Evolutionary conservation across 2,888 invertebrate genomes (phyloP), one percentile per base, ranked within the genome.

Genomic region (Leptarthrus brevirostris): DNA sequence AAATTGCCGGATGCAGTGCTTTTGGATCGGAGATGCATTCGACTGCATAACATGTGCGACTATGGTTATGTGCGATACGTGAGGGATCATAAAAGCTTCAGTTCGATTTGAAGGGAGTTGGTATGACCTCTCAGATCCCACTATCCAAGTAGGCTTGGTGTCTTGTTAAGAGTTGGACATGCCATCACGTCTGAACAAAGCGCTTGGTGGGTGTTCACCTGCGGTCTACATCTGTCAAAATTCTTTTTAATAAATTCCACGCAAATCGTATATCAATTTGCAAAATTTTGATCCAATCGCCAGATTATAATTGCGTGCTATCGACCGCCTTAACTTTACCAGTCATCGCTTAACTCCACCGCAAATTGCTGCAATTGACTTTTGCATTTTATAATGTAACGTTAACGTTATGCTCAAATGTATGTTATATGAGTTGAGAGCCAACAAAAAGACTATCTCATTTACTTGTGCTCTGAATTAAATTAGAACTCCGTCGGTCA

Each of bases 1-100:
- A 72, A 72, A 72, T 72, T 72, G 56, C 58, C 71, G 69, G 69
- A 69, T 69, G 47, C 52, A 52, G 34, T 52, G 52, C 36, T 52
- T 52, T 49, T 34, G 69, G 52, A 52, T 69, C 47, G 52, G 30
- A 36, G 69, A 69, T 52, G 69, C 69, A 69, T 69, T 52, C 24
- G n/a, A 52, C 34, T 30, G 69, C 52, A 69, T 14, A 18, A 22
- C 58, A 12, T 20, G 18, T 22, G 64, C 69, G 69, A 66, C 47
- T 24, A 66, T 66, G 47, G 64, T 66, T 66, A 66, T 47, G 64
- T 47, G 64, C n/a, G 22, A 52, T 69, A 69, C 69, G 69, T 69
- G 69, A 49, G 69, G 69, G 69, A 69, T 69, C 69, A 49, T 14
- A 36, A 66, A 47, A 66, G 47, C 47, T 66, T 36, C 24, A 49